phyloP scores from a whole-genome alignment of 1,140 invertebrate species.

The Antheraea pernyi region DNA sequence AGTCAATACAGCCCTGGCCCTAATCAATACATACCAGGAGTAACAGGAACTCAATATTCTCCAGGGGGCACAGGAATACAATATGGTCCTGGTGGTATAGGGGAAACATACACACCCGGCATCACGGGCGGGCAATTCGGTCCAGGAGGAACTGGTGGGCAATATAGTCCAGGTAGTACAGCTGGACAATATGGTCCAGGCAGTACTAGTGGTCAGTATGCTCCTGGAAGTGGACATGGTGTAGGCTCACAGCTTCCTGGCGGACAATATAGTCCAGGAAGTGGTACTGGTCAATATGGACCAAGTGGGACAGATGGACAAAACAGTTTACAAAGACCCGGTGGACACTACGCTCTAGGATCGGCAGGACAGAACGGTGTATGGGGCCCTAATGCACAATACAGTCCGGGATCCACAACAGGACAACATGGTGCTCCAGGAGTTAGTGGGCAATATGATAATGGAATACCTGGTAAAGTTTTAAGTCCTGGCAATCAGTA shows the following conservation, averaged over 20 bases:
- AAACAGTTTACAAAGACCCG: conserved; percentile 39
- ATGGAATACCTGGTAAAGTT: conserved; percentile 8
- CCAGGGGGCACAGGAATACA: conserved; percentile 9
- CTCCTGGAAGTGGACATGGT: conserved; percentile 19
- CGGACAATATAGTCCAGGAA: conserved; percentile 16
- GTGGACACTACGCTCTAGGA: conserved; percentile 26
- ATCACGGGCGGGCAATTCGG: conserved; percentile 24
- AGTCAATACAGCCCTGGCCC: background rate
- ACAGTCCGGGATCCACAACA: conserved; percentile 19
- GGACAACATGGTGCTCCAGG: conserved; percentile 15
- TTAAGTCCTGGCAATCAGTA: conserved; percentile 18
- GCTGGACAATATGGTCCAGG: conserved; percentile 11
- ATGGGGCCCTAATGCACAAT: conserved; percentile 22
- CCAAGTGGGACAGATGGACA: background rate
- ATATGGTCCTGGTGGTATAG: conserved; percentile 38
- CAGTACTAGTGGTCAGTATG: conserved; percentile 25
- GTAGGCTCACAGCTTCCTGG: conserved; percentile 8
- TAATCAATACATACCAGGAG: no score
- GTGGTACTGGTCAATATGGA: conserved; percentile 15
- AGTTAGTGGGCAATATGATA: conserved; percentile 23
- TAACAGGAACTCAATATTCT: no score
- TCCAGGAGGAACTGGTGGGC: background rate
- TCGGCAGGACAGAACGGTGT: conserved; percentile 38
- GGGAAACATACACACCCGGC: conserved; percentile 8
- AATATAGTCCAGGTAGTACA: background rate